These are phyloP conservation scores for Tetramorium parvispinum DNA, from an alignment of 1,140 invertebrate genomes.

Conservation along the genomic window DNA sequence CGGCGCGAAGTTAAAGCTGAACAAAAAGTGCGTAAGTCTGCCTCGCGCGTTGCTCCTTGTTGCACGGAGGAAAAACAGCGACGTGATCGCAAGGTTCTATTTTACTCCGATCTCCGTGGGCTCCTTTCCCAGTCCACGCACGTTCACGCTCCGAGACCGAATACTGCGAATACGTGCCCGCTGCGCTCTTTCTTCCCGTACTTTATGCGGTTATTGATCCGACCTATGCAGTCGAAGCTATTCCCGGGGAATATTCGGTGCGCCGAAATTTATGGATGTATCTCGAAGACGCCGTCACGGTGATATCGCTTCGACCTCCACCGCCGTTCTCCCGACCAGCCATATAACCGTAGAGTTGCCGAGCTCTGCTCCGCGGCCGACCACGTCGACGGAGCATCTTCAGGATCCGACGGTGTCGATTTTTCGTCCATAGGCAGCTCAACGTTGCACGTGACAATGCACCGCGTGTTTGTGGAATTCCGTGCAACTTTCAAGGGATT, in stretches of 20 bases:
- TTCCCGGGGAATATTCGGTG: slow-evolving; percentile 56
- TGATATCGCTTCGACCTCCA: slow-evolving; percentile 28
- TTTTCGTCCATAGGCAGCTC: background rate
- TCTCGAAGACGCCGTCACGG: slow-evolving; percentile 40
- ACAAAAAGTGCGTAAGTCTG: slow-evolving; percentile 30
- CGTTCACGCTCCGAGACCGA: slow-evolving; percentile 51
- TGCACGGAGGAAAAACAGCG: slow-evolving; percentile 34
- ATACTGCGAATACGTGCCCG: slow-evolving; percentile 54
- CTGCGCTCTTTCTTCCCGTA: slow-evolving; percentile 48
- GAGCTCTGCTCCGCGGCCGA: background rate
- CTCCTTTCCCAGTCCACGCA: slow-evolving; percentile 35
- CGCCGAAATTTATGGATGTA: slow-evolving; percentile 60
- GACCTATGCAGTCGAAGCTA: slow-evolving; percentile 51
- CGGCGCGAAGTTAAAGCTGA: background rate
- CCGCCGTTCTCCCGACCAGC: background rate
- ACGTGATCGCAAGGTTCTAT: slow-evolving; percentile 49
- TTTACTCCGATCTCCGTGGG: slow-evolving; percentile 26
- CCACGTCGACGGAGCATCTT: slow-evolving; percentile 9
- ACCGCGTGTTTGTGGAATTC: background rate
- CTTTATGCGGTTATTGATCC: slow-evolving; percentile 60
- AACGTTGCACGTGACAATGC: background rate
- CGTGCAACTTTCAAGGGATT: background rate
- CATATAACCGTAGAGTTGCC: slow-evolving; percentile 43
- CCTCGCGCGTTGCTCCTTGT: slow-evolving; percentile 20
- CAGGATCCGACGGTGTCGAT: slow-evolving; percentile 1